phyloP scores from a whole-genome alignment of 2,888 invertebrate species.

The Brachypterus glaber region DNA sequence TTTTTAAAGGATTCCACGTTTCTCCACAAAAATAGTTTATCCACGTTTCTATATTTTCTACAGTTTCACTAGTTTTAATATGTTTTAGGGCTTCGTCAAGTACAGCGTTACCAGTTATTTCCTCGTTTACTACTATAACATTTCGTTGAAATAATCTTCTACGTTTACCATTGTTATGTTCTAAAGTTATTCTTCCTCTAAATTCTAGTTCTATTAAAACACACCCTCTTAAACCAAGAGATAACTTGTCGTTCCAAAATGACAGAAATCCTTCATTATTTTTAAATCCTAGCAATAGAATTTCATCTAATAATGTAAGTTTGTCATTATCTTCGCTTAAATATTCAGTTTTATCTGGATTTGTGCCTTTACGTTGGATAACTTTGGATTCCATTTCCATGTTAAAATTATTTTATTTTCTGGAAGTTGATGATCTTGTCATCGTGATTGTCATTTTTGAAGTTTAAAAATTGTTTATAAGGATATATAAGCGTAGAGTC shows the following conservation, averaged over 20 bases:
- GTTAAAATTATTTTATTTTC: no score
- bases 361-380: not conserved
- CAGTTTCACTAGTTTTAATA: not conserved
- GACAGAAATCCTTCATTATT: not conserved
- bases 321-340: not conserved
- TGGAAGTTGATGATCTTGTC: no score
- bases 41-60: not conserved
- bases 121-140: not conserved
- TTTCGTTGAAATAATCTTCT: not conserved
- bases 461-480: no score
- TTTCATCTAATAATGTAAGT: not conserved
- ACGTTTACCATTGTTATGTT: not conserved
- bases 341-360: not conserved
- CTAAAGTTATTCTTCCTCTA: not conserved
- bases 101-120: not conserved
- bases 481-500: no score
- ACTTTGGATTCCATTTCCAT: no score
- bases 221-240: not conserved
- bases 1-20: not conserved
- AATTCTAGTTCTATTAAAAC: not conserved
- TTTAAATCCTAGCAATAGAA: not conserved
- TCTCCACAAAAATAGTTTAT: not conserved
- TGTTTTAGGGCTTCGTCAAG: not conserved
- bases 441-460: no score
- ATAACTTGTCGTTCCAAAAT: conserved; percentile 1